phyloP scores from a whole-genome alignment of 2,888 invertebrate species.

The Meloe dianella region DNA sequence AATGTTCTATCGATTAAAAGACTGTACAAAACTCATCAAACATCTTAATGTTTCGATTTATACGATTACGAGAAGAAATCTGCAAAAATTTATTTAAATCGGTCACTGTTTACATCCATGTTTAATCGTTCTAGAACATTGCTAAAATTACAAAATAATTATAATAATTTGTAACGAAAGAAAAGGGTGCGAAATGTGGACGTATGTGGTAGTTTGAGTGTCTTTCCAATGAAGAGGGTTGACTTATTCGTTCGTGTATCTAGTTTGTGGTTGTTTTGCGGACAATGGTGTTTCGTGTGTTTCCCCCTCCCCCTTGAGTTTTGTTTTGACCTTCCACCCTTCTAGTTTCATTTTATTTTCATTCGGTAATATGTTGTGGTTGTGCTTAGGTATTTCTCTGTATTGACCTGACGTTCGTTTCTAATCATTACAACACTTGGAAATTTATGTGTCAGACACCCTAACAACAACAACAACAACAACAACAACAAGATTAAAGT shows the following conservation, averaged over 20 bases:
- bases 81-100: too few relatives aligned
- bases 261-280: slow-evolving; percentile 35
- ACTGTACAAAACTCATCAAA: too few relatives aligned
- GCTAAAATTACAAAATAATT: background rate
- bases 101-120: background rate
- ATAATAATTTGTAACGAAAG: slow-evolving; percentile 4
- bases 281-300: slow-evolving; percentile 43
- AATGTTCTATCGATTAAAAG: slow-evolving; percentile 33
- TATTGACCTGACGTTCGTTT: background rate
- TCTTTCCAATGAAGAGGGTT: slow-evolving; percentile 54
- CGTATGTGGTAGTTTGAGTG: slow-evolving; percentile 46
- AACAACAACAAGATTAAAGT: background rate
- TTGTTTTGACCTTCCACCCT: slow-evolving; percentile 22
- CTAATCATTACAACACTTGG: background rate
- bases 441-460: background rate
- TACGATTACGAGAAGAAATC: too few relatives aligned
- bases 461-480: background rate
- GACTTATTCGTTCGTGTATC: slow-evolving; percentile 49
- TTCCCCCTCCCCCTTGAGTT: too few relatives aligned
- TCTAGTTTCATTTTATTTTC: background rate
- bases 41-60: slow-evolving; percentile 42
- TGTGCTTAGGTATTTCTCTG: slow-evolving; percentile 2
- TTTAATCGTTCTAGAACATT: background rate
- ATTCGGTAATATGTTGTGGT: background rate
- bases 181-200: slow-evolving; percentile 38